phyloP scores from a whole-genome alignment of 2,113 vertebrate species.

The Hyperopisus bebe region DNA sequence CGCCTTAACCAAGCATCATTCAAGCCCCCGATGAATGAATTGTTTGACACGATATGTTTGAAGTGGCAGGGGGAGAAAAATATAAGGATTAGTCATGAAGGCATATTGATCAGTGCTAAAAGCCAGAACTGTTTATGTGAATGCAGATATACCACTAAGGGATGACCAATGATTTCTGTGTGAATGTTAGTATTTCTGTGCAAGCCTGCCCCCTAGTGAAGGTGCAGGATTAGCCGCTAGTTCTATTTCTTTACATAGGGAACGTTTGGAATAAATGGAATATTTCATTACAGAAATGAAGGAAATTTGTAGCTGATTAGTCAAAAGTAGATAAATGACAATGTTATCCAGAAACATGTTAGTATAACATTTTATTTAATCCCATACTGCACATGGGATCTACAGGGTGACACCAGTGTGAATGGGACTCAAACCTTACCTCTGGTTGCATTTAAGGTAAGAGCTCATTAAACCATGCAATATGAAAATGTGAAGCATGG shows the following conservation, averaged over 20 bases:
- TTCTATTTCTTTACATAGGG: background rate
- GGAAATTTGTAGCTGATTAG: background rate
- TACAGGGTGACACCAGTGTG: background rate
- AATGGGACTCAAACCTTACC: background rate
- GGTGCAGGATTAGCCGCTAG: background rate
- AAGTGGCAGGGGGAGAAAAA: background rate
- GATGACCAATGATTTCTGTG: background rate
- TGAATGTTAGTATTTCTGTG: slow-evolving; percentile 11
- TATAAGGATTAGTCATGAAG: background rate
- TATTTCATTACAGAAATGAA: background rate
- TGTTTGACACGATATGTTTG: background rate
- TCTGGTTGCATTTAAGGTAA: background rate
- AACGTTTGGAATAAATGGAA: background rate
- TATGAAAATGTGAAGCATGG: background rate
- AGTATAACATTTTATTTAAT: background rate
- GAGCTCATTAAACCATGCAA: background rate
- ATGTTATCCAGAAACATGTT: background rate
- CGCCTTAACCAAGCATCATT: background rate
- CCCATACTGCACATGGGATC: background rate
- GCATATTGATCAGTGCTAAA: background rate
- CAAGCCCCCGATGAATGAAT: background rate
- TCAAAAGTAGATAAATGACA: background rate
- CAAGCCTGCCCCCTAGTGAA: slow-evolving; percentile 11
- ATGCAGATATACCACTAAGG: background rate
- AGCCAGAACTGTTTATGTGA: background rate